phyloP scores from a whole-genome alignment of 2,113 vertebrate species.

The Platanista minor region DNA sequence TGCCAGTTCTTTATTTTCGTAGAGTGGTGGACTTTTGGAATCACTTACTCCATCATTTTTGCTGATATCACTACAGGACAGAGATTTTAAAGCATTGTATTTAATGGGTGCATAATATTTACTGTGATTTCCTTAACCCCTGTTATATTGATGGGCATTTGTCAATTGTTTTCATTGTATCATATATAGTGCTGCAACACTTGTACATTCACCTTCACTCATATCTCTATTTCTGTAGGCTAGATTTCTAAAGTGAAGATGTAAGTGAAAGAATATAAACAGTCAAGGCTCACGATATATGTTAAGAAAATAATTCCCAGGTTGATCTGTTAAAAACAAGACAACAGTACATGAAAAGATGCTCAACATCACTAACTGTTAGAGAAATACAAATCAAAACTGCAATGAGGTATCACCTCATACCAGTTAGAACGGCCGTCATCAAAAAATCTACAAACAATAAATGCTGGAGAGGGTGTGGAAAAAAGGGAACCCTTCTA shows the following conservation, averaged over 20 bases:
- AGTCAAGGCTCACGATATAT: background rate
- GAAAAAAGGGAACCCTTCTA: no score
- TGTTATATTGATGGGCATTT: background rate
- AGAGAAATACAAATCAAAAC: background rate
- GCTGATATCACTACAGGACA: no score
- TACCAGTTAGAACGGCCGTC: no score
- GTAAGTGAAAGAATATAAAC: background rate
- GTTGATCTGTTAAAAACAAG: background rate
- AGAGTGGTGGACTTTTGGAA: background rate
- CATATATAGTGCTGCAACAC: fast-evolving
- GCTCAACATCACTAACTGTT: background rate
- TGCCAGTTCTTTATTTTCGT: background rate
- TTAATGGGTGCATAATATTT: background rate
- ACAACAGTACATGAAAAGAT: background rate
- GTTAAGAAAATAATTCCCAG: background rate
- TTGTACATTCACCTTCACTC: background rate
- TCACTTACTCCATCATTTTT: background rate
- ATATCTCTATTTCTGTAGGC: background rate
- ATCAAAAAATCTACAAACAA: no score
- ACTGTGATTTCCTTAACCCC: background rate
- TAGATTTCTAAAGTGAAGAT: background rate
- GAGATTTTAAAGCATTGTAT: background rate
- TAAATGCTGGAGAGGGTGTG: no score
- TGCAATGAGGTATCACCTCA: background rate
- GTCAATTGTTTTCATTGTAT: background rate